These are phyloP conservation scores for Pelecanus crispus DNA, from an alignment of 2,113 vertebrate genomes.

Conservation along the genomic window DNA sequence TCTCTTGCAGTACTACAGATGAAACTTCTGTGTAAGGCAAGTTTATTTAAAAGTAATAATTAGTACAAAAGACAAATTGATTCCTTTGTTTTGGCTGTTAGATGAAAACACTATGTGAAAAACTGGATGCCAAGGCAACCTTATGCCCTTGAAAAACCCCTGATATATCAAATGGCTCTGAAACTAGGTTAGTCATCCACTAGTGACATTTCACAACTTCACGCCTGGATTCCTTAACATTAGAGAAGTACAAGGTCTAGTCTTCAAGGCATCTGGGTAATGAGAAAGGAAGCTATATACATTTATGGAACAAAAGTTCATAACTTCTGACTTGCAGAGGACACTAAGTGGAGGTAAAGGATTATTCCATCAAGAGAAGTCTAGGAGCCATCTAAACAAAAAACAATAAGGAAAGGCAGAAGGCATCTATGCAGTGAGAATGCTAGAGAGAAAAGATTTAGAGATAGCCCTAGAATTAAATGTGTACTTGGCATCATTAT, in stretches of 20 bases:
- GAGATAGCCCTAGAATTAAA: neutral
- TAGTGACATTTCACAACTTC: neutral
- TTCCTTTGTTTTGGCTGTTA: neutral
- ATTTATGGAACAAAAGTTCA: neutral
- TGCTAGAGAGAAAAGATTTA: neutral
- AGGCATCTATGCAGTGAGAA: neutral
- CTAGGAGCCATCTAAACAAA: neutral
- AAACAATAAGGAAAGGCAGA: neutral
- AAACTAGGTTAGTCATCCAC: neutral
- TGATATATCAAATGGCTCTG: neutral
- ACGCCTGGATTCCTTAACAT: neutral
- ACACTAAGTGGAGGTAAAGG: neutral
- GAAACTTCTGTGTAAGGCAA: neutral
- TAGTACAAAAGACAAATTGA: neutral
- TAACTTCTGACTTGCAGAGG: neutral
- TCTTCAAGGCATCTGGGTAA: neutral
- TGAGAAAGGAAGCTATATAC: neutral
- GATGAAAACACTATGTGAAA: neutral
- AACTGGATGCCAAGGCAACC: neutral
- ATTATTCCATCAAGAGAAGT: neutral
- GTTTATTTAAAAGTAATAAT: neutral
- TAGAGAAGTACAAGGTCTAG: neutral
- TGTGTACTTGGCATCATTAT: neutral
- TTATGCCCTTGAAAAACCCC: neutral
- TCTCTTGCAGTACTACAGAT: neutral